Base-by-base conservation (phyloP, 1,140 invertebrate genomes). In the Lepidurus couesii region DNA sequence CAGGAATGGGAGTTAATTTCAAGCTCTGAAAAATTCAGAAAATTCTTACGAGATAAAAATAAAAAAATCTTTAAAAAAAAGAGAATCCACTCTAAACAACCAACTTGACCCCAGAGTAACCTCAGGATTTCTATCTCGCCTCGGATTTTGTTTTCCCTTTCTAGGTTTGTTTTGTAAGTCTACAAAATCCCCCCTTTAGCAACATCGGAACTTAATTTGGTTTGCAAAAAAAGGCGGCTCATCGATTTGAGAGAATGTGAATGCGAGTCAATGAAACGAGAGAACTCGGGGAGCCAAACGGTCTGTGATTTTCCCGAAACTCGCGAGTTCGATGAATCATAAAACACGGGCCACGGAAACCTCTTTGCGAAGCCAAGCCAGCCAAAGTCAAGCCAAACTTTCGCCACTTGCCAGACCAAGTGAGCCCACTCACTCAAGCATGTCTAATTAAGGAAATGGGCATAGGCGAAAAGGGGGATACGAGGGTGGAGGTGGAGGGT, bases 341-440 rank as follows among this genome's bases (percentile, higher is more conserved):
- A 65, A 65, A 65, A 65, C 53, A 65, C 53, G 53, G 21, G 53
- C 53, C 53, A 65, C 21, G 53, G 21, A 65, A 65, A 21, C 21
- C 53, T 13, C 53, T 65, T 11, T 16, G 53, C 3, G 16, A 65
- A 65, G 53, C n/a, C 53, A 65, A 34, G 34, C 34, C 34, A 34
- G 34, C 34, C 0, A n/a, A 65, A 65, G 53, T 21, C 53, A 65
- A 21, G 53, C 53, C 16, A 65, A 65, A 13, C 21, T 65, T 65
- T 65, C 53, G 53, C 21, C 53, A 65, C 53, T 65, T 65, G 53
- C 21, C 53, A 65, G 13, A 65, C 53, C 53, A 65, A 65, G 13
- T 65, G 53, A 16, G 53, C 53, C 53, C n/a, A 65, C 53, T 9
- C 53, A 65, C 16, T 65, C 53, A 65, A 65, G 53, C 53, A 65